A percentile compares a stretch with the other conserved stretches of the same genome.
Conservation (phyloP, 2,113 vertebrate species). For the Phaethon lepturus region DNA sequence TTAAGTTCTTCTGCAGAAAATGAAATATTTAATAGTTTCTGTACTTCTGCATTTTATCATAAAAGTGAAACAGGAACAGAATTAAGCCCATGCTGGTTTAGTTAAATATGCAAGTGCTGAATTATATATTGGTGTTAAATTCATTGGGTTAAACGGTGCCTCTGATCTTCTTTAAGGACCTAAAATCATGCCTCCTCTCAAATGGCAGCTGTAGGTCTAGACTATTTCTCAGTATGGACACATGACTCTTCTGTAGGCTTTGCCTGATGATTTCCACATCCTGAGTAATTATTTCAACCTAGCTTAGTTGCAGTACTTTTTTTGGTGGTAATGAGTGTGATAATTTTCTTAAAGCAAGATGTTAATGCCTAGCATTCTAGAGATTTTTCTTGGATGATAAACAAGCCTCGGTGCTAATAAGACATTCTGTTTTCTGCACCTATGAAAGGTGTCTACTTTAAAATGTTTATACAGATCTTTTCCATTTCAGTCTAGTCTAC, state of each 20-base stretch:
- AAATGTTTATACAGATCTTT: not conserved
- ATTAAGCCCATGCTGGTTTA: not conserved
- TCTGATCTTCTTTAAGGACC: not conserved
- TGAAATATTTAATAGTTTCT: not conserved
- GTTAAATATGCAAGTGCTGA: not conserved
- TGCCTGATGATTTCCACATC: not conserved
- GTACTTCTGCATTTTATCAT: not conserved
- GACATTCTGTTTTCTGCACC: not conserved
- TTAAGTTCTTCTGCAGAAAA: not conserved
- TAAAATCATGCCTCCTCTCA: not conserved
- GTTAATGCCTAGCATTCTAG: not conserved
- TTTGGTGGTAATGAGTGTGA: not conserved
- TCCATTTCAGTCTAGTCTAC: not conserved
- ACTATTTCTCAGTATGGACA: not conserved
- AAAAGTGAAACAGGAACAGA: not conserved
- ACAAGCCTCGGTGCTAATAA: not conserved
- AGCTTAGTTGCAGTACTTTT: not conserved
- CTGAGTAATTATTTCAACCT: not conserved
- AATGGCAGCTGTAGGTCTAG: not conserved
- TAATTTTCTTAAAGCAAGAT: not conserved
- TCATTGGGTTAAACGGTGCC: not conserved
- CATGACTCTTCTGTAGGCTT: not conserved
- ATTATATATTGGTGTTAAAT: not conserved
- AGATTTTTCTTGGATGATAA: not conserved
- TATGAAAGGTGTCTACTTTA: not conserved